Evolutionary conservation across 2,888 invertebrate genomes (phyloP).

Genomic region (Acanthacorydalis orientalis): DNA sequence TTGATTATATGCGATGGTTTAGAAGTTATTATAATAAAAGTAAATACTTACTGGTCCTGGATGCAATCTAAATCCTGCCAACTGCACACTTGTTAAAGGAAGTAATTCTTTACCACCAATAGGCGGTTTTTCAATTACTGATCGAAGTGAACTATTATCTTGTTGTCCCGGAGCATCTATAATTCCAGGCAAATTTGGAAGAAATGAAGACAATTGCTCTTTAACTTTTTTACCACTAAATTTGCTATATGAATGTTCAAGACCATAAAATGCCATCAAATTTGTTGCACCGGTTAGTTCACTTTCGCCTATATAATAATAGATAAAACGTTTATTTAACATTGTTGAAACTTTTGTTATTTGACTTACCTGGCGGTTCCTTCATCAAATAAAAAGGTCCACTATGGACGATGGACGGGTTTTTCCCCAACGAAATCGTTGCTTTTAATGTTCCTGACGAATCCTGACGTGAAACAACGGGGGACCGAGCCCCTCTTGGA

Average conservation of each 20-base stretch:
- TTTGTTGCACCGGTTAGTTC: constrained; percentile 92
- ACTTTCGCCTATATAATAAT: constrained; percentile 52
- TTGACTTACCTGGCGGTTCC: constrained; percentile 67
- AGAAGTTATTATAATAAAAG: background rate
- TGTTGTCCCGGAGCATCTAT: constrained; percentile 84
- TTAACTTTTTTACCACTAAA: constrained; percentile 93
- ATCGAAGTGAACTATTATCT: constrained; percentile 74
- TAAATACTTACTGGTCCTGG: constrained; percentile 57
- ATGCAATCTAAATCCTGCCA: constrained; percentile 87
- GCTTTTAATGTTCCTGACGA: constrained; percentile 95
- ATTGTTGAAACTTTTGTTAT: constrained; percentile 3
- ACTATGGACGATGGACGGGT: constrained; percentile 91
- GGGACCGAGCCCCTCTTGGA: constrained; percentile 83
- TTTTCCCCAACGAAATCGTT: constrained; percentile 92
- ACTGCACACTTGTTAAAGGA: constrained; percentile 70
- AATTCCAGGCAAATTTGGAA: constrained; percentile 88
- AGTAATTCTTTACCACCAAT: constrained; percentile 82
- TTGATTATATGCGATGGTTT: background rate
- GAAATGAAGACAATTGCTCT: constrained; percentile 86
- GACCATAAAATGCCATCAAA: constrained; percentile 89
- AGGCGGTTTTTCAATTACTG: constrained; percentile 89
- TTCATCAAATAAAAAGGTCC: constrained; percentile 98
- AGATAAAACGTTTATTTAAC: constrained; percentile 7
- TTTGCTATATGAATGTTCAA: constrained; percentile 95
- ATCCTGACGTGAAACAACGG: constrained; percentile 90